Conservation (phyloP, 2,797 vertebrate species). For the Synanceia verrucosa region DNA sequence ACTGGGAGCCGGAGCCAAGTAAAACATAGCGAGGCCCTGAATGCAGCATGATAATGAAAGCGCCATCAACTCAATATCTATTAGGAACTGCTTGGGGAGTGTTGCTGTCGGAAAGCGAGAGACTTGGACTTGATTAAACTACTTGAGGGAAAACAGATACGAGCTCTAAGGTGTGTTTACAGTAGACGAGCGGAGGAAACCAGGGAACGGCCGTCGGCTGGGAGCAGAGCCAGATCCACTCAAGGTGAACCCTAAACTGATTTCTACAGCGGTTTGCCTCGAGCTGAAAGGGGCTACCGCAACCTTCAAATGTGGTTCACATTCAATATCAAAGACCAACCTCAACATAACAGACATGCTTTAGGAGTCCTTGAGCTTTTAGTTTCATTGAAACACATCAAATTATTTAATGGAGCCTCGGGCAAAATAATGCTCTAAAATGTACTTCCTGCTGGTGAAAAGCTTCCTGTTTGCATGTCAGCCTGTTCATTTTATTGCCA, state of each 20-base stretch:
- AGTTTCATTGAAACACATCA: constrained; percentile 6
- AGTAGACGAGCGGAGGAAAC: constrained; percentile 40
- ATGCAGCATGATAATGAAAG: constrained; percentile 8
- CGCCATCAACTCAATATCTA: constrained; percentile 31
- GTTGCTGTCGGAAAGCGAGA: constrained; percentile 36
- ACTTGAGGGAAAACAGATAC: constrained; percentile 57
- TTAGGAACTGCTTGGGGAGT: constrained; percentile 30
- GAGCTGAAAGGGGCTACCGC: constrained; percentile 12
- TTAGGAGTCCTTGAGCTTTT: constrained; percentile 22
- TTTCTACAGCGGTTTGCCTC: constrained; percentile 45
- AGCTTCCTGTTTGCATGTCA: not conserved
- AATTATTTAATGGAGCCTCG: not conserved
- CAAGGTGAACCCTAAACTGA: constrained; percentile 57
- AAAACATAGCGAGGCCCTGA: constrained; percentile 37
- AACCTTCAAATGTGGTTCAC: constrained; percentile 31
- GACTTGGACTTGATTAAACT: constrained; percentile 50
- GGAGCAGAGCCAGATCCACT: constrained; percentile 46
- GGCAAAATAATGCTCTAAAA: not conserved
- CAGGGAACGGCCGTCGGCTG: constrained; percentile 18
- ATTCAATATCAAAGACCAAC: constrained; percentile 19
- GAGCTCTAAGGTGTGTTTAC: constrained; percentile 31
- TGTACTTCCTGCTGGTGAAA: not conserved
- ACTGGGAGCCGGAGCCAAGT: constrained; percentile 34
- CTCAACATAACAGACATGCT: constrained; percentile 7
- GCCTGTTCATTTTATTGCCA: not conserved